Percentiles rank a stretch among this genome's conserved stretches.
Evolutionary conservation across 2,888 invertebrate species (phyloP).

Genomic region (Aphodius granarius): DNA sequence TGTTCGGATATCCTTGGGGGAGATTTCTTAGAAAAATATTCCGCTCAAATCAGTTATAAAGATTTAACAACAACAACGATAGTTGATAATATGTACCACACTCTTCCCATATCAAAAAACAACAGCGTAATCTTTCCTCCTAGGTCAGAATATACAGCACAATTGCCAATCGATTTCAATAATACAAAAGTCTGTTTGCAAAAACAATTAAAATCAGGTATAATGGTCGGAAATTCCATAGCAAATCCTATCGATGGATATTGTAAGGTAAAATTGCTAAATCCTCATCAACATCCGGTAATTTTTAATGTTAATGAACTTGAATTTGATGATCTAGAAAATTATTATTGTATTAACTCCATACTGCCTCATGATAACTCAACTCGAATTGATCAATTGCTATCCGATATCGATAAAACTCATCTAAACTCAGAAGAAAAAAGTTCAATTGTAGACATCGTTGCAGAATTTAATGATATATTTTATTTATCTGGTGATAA

Average conservation of each 20-base stretch:
- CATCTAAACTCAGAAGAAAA: conserved; percentile 25
- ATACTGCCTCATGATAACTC: not conserved
- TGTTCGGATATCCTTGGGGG: too few species aligned
- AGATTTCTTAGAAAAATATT: too few species aligned
- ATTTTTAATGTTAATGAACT: not conserved
- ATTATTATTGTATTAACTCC: not conserved
- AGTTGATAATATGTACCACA: not conserved
- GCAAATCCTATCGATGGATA: not conserved
- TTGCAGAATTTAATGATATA: conserved; percentile 15
- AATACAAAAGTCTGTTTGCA: not conserved
- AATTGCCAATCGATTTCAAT: not conserved
- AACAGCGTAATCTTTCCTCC: not conserved
- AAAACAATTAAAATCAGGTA: not conserved
- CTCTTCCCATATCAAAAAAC: not conserved
- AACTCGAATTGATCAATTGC: not conserved
- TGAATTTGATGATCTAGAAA: not conserved
- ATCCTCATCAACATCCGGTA: not conserved
- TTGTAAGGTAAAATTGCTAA: not conserved
- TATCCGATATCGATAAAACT: not conserved
- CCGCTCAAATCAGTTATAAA: not conserved
- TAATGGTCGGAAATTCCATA: not conserved
- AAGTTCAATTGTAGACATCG: conserved; percentile 11
- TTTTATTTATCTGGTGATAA: conserved; percentile 14
- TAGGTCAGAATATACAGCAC: not conserved
- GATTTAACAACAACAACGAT: not conserved